Base-by-base conservation (phyloP, 2,888 invertebrate species). In the Coenonympha glycerion region DNA sequence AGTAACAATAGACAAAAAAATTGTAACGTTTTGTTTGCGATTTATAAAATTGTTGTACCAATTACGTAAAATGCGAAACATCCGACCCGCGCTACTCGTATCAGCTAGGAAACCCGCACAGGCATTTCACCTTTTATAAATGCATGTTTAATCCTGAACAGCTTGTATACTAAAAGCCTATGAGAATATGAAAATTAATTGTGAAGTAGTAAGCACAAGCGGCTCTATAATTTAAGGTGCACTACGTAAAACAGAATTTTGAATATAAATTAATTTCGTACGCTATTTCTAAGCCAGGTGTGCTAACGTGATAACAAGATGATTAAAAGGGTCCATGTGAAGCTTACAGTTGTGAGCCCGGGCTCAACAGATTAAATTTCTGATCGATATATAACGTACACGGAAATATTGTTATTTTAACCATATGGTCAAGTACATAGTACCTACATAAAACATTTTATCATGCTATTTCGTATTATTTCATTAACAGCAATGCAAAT, bases 111-210 rank as follows among this genome's bases (percentile, higher is more conserved):
- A n/a, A n/a, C n/a, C n/a, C n/a, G n/a, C n/a, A n/a, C n/a, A n/a
- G n/a, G n/a, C n/a, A n/a, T n/a, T 30, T 13, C 30, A 30, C 13
- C 11, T 31, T 31, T 39, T 37, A 39, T 50, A 44, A 37, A 45
- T 28, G 47, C 47, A 47, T 53, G 47, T 47, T 53, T 41, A 53
- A 53, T 53, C 28, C 36, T 48, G 37, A 13, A 36, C 30, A 22
- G 21, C 33, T 21, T 47, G 30, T 48, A 41, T 31, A 42, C 44
- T 52, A 45, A 52, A 50, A 36, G 50, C 50, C 41, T 41, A 36
- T 47, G 24, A 46, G 48, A 56, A 53, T 41, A 36, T 47, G 24
- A 46, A 51, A 56, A 53, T 53, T 56, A 56, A 53, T 56, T 48
- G 41, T 50, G 39, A 30, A 39, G 42, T 37, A 34, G 42, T 50